Evolutionary conservation across 2,888 invertebrate species (phyloP).

Genomic region (Epirrhoe alternata): DNA sequence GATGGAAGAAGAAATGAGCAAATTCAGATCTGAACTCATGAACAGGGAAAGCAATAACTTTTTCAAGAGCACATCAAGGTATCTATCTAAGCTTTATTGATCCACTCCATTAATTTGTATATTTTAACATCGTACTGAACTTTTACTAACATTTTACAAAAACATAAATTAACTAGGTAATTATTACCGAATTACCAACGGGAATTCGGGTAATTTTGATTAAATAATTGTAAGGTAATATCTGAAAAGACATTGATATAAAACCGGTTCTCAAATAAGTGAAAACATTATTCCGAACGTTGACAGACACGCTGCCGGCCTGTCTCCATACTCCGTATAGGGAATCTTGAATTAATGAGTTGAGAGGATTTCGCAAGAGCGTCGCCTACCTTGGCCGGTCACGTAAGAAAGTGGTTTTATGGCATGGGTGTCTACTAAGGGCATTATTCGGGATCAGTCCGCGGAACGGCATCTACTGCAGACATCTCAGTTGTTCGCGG

Average conservation of each 20-base stretch:
- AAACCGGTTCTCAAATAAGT: constrained; percentile 47
- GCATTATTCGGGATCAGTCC: constrained; percentile 80
- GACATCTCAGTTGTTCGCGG: constrained; percentile 73
- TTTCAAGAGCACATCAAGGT: constrained; percentile 96
- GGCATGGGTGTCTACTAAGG: constrained; percentile 61
- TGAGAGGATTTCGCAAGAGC: constrained; percentile 74
- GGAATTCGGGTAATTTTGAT: not conserved
- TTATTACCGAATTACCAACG: too few species aligned
- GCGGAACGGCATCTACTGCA: constrained; percentile 83
- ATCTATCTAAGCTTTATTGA: constrained; percentile 64
- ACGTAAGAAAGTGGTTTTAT: constrained; percentile 66
- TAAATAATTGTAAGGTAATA: not conserved
- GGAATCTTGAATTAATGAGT: constrained; percentile 82
- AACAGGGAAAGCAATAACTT: constrained; percentile 96
- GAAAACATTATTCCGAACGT: constrained; percentile 71
- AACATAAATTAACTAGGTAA: too few species aligned
- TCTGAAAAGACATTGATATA: constrained; percentile 29
- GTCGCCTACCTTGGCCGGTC: constrained; percentile 65
- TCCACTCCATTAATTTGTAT: constrained; percentile 20
- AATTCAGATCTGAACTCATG: constrained; percentile 96
- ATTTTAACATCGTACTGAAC: not conserved
- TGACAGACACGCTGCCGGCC: constrained; percentile 51
- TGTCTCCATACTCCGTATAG: constrained; percentile 76
- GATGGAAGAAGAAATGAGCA: constrained; percentile 99
- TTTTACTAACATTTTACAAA: too few species aligned